Evolutionary conservation across 2,888 invertebrate species (phyloP).

Genomic region (Sialis lutaria): DNA sequence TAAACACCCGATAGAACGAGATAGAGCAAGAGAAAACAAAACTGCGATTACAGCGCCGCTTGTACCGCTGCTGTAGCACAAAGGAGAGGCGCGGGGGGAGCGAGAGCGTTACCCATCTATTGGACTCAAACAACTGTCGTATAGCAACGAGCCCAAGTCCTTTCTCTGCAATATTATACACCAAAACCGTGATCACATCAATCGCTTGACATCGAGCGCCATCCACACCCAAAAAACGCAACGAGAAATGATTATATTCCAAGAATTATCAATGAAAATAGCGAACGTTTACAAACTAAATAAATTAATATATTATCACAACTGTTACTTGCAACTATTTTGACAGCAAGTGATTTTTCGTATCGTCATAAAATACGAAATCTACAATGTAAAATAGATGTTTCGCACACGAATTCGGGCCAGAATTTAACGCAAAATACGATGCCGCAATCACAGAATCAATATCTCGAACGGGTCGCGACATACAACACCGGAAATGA

Average conservation of each 20-base stretch:
- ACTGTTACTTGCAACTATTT: background rate
- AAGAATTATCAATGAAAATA: background rate
- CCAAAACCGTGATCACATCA: conserved; percentile 7
- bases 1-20: background rate
- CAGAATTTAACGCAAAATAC: conserved; percentile 24
- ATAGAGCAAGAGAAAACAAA: background rate
- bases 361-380: background rate
- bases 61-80: conserved; percentile 2
- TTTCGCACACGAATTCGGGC: conserved; percentile 23
- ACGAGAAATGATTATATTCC: background rate
- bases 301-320: background rate
- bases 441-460: conserved; percentile 15
- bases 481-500: conserved; percentile 2
- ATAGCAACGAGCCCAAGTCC: conserved; percentile 5
- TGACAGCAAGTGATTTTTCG: background rate
- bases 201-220: background rate
- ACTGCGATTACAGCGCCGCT: background rate
- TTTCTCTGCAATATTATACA: conserved; percentile 7
- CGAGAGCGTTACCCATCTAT: conserved; percentile 2
- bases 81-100: background rate
- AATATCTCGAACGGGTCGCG: conserved; percentile 10
- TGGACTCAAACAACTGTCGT: conserved; percentile 8
- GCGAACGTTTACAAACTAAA: background rate
- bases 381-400: conserved; percentile 1
- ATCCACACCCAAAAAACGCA: background rate